A percentile compares a stretch with the other conserved stretches of the same genome.
phyloP scores from a whole-genome alignment of 1,140 invertebrate species.

The Aphis gossypii region DNA sequence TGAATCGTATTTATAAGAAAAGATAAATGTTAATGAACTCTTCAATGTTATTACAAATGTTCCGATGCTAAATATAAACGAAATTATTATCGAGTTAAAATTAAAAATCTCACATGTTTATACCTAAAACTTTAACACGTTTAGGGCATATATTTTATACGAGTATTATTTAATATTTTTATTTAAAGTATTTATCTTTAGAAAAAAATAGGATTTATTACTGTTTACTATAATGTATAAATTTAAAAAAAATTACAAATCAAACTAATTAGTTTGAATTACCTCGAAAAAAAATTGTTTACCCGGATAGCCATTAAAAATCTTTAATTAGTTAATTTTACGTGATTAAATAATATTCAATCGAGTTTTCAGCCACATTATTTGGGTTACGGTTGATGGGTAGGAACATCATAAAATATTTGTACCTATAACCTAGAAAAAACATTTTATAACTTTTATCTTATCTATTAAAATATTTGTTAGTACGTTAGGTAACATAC shows the following conservation, averaged over 20 bases:
- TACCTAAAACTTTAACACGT: too few relatives aligned
- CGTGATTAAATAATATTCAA: neutral
- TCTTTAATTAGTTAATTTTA: neutral
- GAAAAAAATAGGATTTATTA: neutral
- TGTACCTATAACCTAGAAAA: too few relatives aligned
- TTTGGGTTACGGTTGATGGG: too few relatives aligned
- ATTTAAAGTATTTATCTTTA: neutral
- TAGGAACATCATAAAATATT: too few relatives aligned
- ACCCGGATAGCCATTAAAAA: neutral
- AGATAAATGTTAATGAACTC: slow-evolving; percentile 12
- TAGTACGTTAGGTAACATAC: too few relatives aligned
- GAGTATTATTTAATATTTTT: too few relatives aligned
- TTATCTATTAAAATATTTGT: too few relatives aligned
- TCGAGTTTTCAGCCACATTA: neutral
- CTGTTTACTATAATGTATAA: neutral
- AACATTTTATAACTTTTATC: too few relatives aligned
- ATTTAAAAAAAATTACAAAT: neutral
- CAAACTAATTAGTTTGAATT: neutral
- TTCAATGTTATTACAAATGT: slow-evolving; percentile 10
- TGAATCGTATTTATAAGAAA: slow-evolving; percentile 5
- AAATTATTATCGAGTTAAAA: neutral
- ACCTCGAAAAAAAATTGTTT: neutral
- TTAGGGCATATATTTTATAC: neutral
- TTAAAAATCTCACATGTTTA: neutral
- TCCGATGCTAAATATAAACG: neutral